Base-by-base conservation (phyloP, 2,888 invertebrate genomes). In the Calliphora vomitoria region DNA sequence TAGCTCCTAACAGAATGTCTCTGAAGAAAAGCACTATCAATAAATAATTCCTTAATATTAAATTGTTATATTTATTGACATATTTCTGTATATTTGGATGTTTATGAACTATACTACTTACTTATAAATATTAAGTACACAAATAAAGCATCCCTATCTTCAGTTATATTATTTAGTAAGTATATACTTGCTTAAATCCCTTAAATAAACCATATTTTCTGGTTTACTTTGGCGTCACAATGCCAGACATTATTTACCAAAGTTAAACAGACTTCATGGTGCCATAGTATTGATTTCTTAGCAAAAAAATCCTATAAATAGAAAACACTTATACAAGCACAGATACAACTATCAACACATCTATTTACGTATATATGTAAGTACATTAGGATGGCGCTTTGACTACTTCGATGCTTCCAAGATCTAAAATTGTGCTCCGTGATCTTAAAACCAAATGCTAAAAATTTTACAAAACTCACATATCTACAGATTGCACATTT, bases 231-330 rank as follows among this genome's bases (percentile, higher is more conserved):
- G 84, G 80, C 81, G 83, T 38, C 78, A 74, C 4, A 60, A 53
- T 44, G 86, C 58, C 83, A 55, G 71, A 83, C 74, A 68, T 55
- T 85, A 38, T 74, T 79, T 81, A 44, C 58, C 62, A 18, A 68
- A 82, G 55, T 74, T 71, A 82, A 76, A 66, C 68, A 85, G 88
- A 88, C 82, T 86, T 25, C 5, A 74, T 64, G 82, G 74, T 69
- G 85, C 82, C 86, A 85, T 53, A 62, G 35, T 87, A 87, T 87
- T 88, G 89, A 89, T 88, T 88, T 89, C 41, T 38, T 53, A 38
- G 58, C 71, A 80, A 47, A 58, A 87, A 71, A 85, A 64, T 76
- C 62, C 55, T 53, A 60, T 83, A 87, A 41, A 75, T 47, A 62
- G 18, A 15, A 66, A 69, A 64, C n/a, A 62, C 62, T 31, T 53